Evolutionary conservation across 2,797 vertebrate species (phyloP).

Genomic region (Pterois miles): DNA sequence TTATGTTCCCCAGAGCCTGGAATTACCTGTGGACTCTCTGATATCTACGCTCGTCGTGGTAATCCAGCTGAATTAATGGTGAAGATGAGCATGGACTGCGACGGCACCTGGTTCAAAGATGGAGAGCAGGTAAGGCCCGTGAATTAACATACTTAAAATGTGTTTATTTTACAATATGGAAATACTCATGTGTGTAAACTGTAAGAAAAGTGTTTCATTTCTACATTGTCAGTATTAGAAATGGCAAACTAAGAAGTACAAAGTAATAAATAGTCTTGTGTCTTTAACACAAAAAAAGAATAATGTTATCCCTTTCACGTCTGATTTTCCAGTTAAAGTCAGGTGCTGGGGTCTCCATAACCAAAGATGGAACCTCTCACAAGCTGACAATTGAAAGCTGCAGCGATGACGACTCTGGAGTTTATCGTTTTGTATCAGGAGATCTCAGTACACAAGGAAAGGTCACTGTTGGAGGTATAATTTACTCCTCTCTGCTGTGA

Average conservation of each 20-base stretch:
- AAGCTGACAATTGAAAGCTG: constrained; percentile 76
- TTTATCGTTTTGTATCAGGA: constrained; percentile 83
- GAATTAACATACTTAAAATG: neutral
- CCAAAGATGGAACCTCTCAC: constrained; percentile 79
- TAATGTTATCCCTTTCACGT: neutral
- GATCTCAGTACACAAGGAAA: constrained; percentile 79
- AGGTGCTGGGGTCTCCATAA: constrained; percentile 65
- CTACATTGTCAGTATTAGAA: neutral
- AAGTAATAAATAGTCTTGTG: neutral
- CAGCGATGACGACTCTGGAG: constrained; percentile 77
- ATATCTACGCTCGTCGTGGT: constrained; percentile 74
- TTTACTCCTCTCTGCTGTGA: neutral
- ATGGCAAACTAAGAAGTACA: neutral
- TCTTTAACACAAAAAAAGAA: neutral
- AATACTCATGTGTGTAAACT: neutral
- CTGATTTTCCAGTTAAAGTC: constrained; percentile 72
- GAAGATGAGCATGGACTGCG: constrained; percentile 72
- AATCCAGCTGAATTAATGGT: constrained; percentile 77
- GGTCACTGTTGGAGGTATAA: constrained; percentile 83
- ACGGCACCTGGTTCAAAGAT: constrained; percentile 85
- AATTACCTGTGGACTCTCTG: constrained; percentile 63
- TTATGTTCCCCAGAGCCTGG: constrained; percentile 41
- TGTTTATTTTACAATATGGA: neutral
- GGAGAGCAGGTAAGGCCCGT: constrained; percentile 79
- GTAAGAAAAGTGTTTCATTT: neutral